A percentile compares a stretch with the other conserved stretches of the same genome.
Conservation (phyloP, 2,888 invertebrate genomes). For the Aporophyla lueneburgensis region DNA sequence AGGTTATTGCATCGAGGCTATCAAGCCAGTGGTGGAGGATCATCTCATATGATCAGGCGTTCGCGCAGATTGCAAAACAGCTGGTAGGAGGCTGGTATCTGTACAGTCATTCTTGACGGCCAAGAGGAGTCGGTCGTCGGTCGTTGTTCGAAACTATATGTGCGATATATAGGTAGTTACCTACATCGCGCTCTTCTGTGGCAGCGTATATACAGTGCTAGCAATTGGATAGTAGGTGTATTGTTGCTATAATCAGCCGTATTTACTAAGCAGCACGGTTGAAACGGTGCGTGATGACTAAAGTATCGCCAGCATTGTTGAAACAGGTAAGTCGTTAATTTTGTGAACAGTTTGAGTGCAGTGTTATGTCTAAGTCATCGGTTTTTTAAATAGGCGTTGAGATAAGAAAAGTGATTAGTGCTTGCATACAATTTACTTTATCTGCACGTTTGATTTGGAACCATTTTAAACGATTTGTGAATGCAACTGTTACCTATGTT, state of each 20-base stretch:
- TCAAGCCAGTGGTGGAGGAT: conserved; percentile 38
- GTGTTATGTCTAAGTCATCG: conserved; percentile 13
- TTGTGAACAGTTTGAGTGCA: conserved; percentile 15
- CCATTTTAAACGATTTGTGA: neutral
- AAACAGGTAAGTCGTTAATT: conserved; percentile 78
- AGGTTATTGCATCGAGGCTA: conserved; percentile 55
- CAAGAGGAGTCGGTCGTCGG: conserved; percentile 70
- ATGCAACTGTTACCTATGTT: conserved; percentile 7
- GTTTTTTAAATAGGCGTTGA: conserved; percentile 27
- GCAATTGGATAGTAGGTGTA: conserved; percentile 37
- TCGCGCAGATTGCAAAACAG: conserved; percentile 69
- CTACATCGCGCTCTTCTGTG: conserved; percentile 47
- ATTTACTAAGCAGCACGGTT: conserved; percentile 26
- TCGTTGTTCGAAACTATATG: conserved; percentile 39
- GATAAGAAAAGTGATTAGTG: conserved; percentile 28
- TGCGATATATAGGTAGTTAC: conserved; percentile 30
- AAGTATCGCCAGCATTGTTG: conserved; percentile 79
- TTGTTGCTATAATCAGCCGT: conserved; percentile 40
- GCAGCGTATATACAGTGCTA: conserved; percentile 22
- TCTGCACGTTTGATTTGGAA: neutral
- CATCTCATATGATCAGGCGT: conserved; percentile 76
- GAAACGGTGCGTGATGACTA: conserved; percentile 68
- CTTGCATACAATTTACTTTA: neutral
- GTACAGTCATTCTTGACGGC: conserved; percentile 73
- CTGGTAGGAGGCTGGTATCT: conserved; percentile 62